Base-by-base conservation (phyloP, 1,140 invertebrate species). In the Triops cancriformis region DNA sequence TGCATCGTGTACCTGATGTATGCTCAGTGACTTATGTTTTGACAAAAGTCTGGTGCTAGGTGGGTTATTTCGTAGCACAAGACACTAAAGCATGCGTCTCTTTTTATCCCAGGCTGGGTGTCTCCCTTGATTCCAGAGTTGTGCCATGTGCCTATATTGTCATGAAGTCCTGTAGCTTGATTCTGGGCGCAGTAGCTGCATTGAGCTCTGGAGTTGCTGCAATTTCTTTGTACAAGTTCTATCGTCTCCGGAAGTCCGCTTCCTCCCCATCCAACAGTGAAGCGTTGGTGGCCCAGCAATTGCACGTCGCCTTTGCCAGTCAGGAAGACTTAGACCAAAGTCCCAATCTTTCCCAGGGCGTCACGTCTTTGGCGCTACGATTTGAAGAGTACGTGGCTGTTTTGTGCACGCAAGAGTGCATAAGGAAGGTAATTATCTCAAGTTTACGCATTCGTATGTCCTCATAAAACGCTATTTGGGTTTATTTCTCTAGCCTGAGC, bases 141-240 rank as follows among this genome's bases (percentile, higher is more conserved):
- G 51, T 64, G 51, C 51, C 51, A 64, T 64, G 51, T 64, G 51
- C 51, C 51, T 64, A 18, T 14, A 64, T 64, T 64, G 51, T 64
- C 51, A 64, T 64, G 51, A 64, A 64, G 51, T 64, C 51, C 10
- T 64, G 51, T 64, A 64, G 51, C 14, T 64, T 64, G 51, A 64
- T 64, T 64, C 51, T 64, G 51, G 51, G 51, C 14, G 51, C 51
- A 64, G 51, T 64, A 23, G 51, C 51, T 64, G 51, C 23, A 64
- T 64, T 64, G 10, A 64, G 51, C 51, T 64, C 51, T 64, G 51
- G 51, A 64, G 51, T 64, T 64, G 51, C 51, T 64, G 51, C 51
- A n/a, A 3, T 64, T 64, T 64, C 51, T 5, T 64, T 64, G 23
- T 64, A 64, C 51, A 64, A 64, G 18, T 14, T 64, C 14, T 64